phyloP scores from a whole-genome alignment of 2,797 vertebrate genomes.

The Sebastes taczanowskii region DNA sequence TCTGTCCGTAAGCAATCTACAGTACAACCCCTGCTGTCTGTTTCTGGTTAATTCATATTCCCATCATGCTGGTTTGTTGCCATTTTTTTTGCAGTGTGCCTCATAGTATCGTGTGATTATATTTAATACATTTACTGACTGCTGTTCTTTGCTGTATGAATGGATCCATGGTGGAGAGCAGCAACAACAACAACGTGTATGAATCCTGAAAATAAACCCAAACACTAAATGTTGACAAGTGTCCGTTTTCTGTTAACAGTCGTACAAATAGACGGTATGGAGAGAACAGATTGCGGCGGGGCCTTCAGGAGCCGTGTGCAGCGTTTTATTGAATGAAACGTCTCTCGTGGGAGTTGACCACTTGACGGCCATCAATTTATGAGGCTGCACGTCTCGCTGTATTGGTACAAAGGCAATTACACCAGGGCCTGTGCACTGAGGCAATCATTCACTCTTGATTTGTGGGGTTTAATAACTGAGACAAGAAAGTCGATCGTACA shows the following conservation, averaged over 20 bases:
- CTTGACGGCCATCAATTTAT: constrained; percentile 7
- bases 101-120: constrained; percentile 26
- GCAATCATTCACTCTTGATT: constrained; percentile 10
- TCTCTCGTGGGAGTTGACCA: background rate
- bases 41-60: background rate
- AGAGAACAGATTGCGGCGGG: background rate
- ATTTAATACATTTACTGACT: constrained; percentile 21
- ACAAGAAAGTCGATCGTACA: background rate
- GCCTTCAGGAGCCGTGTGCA: background rate
- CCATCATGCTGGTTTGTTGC: background rate
- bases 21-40: background rate
- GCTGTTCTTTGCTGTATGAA: constrained; percentile 19
- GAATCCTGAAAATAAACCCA: constrained; percentile 42
- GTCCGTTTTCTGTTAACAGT: constrained; percentile 7
- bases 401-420: constrained; percentile 15
- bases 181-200: background rate
- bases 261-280: background rate
- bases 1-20: background rate
- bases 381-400: background rate
- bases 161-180: constrained; percentile 7
- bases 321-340: constrained; percentile 11
- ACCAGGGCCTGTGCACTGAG: background rate
- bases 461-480: constrained; percentile 5
- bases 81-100: constrained; percentile 19
- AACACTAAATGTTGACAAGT: constrained; percentile 16